Base-by-base conservation (phyloP, 2,113 vertebrate genomes). In the Hystrix brachyura region DNA sequence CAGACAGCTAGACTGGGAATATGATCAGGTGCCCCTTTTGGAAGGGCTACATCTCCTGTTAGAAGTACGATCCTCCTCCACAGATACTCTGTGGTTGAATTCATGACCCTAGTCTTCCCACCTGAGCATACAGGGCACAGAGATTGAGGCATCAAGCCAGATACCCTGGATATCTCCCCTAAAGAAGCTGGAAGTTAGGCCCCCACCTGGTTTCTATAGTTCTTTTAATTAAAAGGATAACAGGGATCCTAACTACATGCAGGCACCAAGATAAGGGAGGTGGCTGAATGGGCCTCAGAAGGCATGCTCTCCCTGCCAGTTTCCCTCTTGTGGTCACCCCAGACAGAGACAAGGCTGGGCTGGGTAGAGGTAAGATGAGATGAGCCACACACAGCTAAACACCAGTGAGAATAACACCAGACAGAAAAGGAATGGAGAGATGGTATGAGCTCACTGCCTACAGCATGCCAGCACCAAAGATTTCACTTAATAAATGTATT, bases 401-500 rank as follows among this genome's bases (percentile, higher is more conserved):
- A 91, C 65, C 71, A 48, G 48, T 18, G 23, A 8, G 10, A 38
- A n/a, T 4, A 7, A 78, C 13, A 27, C 3, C 23, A 78, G 60
- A 29, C 27, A 8, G 3, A 9, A 29, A 29, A 57, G 4, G 3
- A 64, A 1, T 62, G 5, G 27, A 18, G 57, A 71, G 51, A 92
- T n/a, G 34, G 21, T 13, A 13, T 29, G 27, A 25, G 27, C 18
- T 86, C 15, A 27, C 53, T 62, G 9, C 18, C 32, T 34, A 81
- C 7, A 46, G 17, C 29, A 72, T 9, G 38, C 57, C 15, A 38
- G 74, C 17, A 59, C 13, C 10, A 48, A 62, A 32, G 21, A 48
- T 62, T 94, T 91, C 87, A 94, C n/a, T 7, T 92, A 84, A 82
- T 64, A 85, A 78, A 92, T 53, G 51, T 2, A 83, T 51, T 46